A percentile compares a stretch with the other conserved stretches of the same genome.
Evolutionary conservation across 2,888 invertebrate species (phyloP).

Genomic region (Phoronis australis): DNA sequence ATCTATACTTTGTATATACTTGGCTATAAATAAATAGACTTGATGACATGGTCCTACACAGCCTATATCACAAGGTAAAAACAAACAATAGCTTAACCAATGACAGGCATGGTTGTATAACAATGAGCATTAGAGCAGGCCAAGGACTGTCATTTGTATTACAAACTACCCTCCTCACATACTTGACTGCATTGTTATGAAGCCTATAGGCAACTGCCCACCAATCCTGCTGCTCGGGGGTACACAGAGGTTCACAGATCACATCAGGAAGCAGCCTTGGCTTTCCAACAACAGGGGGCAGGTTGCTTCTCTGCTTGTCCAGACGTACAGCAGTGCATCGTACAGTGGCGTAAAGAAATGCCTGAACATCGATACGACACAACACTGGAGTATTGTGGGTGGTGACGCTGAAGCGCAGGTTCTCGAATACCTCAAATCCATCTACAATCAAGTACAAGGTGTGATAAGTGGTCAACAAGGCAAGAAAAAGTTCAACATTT

Average conservation of each 20-base stretch:
- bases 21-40: too few species aligned
- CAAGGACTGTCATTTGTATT: too few species aligned
- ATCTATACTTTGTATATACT: too few species aligned
- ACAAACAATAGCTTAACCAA: too few species aligned
- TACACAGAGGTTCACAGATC: constrained; percentile 38
- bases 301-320: constrained; percentile 24
- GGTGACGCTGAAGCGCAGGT: too few species aligned
- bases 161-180: constrained; percentile 10
- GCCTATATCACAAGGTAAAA: too few species aligned
- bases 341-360: constrained; percentile 67
- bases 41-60: too few species aligned
- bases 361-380: constrained; percentile 55
- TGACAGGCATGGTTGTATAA: too few species aligned
- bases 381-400: too few species aligned
- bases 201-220: constrained; percentile 59
- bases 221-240: constrained; percentile 51
- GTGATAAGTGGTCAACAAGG: not conserved
- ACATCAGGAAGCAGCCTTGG: constrained; percentile 42
- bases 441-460: constrained; percentile 21
- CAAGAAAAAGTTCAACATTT: constrained; percentile 6
- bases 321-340: constrained; percentile 30
- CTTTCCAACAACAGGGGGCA: constrained; percentile 25
- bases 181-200: constrained; percentile 50
- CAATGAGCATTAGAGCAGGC: too few species aligned
- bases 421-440: constrained; percentile 36